These are phyloP conservation scores for Hydropotes inermis DNA, from an alignment of 2,113 vertebrate species.

Conservation along the genomic window DNA sequence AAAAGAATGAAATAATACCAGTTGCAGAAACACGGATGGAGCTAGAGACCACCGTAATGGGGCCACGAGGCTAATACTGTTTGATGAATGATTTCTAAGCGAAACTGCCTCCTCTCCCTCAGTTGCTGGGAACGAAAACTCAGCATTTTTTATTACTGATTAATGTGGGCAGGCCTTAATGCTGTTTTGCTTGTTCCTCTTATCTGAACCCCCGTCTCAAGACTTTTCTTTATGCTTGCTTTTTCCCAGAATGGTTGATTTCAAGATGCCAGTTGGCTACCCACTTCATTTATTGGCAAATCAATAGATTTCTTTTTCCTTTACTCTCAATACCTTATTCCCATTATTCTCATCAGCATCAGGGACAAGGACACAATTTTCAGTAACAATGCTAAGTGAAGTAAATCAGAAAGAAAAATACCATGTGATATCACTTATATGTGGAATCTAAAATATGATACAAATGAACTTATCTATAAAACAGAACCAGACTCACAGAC, in stretches of 20 bases:
- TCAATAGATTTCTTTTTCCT: not conserved
- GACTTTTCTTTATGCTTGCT: not conserved
- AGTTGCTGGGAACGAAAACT: not conserved
- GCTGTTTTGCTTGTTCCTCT: not conserved
- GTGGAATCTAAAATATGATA: not conserved
- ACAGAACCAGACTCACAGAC: not conserved
- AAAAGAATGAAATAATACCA: not conserved
- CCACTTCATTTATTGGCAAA: not conserved
- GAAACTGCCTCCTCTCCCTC: not conserved
- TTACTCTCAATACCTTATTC: not conserved
- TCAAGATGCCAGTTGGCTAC: not conserved
- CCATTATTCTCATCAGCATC: not conserved
- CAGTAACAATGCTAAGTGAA: not conserved
- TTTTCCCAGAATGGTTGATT: not conserved
- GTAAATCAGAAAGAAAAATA: not conserved
- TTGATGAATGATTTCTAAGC: not conserved
- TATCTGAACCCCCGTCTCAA: not conserved
- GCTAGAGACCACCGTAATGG: not conserved
- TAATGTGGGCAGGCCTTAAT: not conserved
- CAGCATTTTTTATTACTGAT: not conserved
- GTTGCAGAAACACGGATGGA: not conserved
- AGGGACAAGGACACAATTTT: not conserved
- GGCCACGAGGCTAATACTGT: not conserved
- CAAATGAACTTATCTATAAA: not conserved
- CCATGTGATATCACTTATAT: not conserved